phyloP scores from a whole-genome alignment of 1,140 invertebrate species.

The Drosophila hydei region DNA sequence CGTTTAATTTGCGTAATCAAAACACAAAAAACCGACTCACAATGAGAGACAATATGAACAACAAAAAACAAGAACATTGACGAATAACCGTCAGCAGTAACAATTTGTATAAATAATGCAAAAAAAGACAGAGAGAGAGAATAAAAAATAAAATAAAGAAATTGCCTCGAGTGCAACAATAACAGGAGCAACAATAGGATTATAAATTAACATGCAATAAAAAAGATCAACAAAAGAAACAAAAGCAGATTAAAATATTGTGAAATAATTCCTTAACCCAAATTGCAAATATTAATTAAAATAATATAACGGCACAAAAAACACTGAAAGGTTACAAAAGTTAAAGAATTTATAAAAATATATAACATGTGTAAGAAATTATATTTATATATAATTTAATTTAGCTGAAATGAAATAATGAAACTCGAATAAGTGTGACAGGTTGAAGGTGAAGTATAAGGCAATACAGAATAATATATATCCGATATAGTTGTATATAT shows the following conservation, averaged over 20 bases:
- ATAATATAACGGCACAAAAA: conserved; percentile 36
- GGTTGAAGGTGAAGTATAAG: no score
- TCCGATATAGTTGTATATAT: no score
- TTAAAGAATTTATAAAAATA: no score
- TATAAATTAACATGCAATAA: conserved; percentile 65
- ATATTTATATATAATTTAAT: no score
- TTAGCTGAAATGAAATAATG: no score
- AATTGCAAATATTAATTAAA: conserved; percentile 63
- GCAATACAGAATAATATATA: no score
- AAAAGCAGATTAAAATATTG: background rate
- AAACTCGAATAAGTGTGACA: no score
- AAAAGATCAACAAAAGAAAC: conserved; percentile 25
- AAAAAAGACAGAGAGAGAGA: conserved; percentile 14
- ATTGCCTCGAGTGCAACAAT: conserved; percentile 47
- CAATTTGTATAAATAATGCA: conserved; percentile 73
- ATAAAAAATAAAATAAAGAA: conserved; percentile 23
- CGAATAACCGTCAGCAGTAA: conserved; percentile 50
- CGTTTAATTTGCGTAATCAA: conserved; percentile 80
- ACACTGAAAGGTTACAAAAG: background rate
- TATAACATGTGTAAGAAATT: no score
- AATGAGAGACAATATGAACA: conserved; percentile 69
- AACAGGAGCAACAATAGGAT: conserved; percentile 44
- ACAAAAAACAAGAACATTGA: conserved; percentile 48
- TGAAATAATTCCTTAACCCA: conserved; percentile 57
- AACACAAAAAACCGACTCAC: conserved; percentile 73